Base-by-base conservation (phyloP, 1,140 invertebrate genomes). In the Hyposmocoma kahamanoa region DNA sequence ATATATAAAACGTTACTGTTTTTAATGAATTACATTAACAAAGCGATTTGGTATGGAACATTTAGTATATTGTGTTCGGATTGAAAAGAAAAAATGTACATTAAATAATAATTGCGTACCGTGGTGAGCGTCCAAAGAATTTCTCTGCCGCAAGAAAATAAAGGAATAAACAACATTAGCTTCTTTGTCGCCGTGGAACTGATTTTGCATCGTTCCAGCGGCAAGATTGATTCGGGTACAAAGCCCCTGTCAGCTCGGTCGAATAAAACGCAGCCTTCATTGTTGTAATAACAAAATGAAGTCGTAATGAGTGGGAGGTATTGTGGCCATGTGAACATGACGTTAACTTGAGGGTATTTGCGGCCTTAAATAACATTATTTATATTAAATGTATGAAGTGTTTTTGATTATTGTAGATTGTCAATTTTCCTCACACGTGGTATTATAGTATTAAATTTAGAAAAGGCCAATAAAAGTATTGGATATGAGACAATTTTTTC, bases 251-350 rank as follows among this genome's bases (percentile, higher is more conserved):
- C 56, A 34, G 56, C 39, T n/a, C n/a, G 53, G 51, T 58, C 59
- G 74, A 76, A 77, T 75, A 67, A n/a, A 77, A 73, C 59, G 70
- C 69, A 60, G 68, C 53, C 61, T 67, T 70, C 64, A 75, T 83
- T 81, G 76, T 84, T 81, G 76, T 80, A 76, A 81, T 61, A 80
- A 82, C 68, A 83, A 85, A 85, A 85, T 85, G 72, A 81, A 85
- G 78, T 67, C 73, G 68, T 83, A 83, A 85, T 85, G 77, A 83
- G 77, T 68, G 66, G 67, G 59, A 61, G 9, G 4, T 34, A n/a
- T n/a, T 6, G 30, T 34, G 30, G 15, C 30, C 30, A 34, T 13
- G 30, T 3, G 30, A 13, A n/a, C 28, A 30, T 10, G 28, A 2
- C 2, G 28, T n/a, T n/a, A n/a, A n/a, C n/a, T n/a, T n/a, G n/a